Evolutionary conservation across 2,888 invertebrate species (phyloP), one percentile per base, ranked within the genome.

Genomic region (Latrodectus elegans): DNA sequence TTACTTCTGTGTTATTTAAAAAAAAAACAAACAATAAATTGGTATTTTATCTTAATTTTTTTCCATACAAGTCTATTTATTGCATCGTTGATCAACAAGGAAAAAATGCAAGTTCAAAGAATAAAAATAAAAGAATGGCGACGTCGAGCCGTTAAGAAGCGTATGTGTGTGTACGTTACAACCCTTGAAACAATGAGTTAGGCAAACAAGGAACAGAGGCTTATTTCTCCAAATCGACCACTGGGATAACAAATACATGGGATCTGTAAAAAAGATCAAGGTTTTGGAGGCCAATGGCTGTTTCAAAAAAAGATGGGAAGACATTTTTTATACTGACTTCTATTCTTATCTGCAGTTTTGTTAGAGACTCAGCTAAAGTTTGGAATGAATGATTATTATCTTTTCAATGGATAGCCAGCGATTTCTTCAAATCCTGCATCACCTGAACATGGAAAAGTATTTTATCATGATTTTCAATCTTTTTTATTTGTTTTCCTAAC

Each of bases 211-310:
- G 84, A n/a, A 72, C 77, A 38, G 65, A 65, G 84, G 84, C 84
- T 84, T 84, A 84, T 77, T 84, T 84, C 77, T 84, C 77, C 72
- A 78, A 84, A 84, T 84, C 77, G 84, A 84, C 84, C 84, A 72
- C 71, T 78, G 55, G 77, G 77, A 84, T 84, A 78, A 84, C 84
- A 84, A 84, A 84, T 84, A 84, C 84, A 38, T 38, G 77, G 60
- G 84, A 84, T 84, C 84, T 84, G 84, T 84, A 84, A 84, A 84
- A 84, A 84, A 84, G 84, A 77, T 84, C 84, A 77, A 84, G 84
- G 84, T 53, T 84, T 78, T 72, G 55, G 72, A 38, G 64, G 77
- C 67, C 77, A 73, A 77, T 78, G 73, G 77, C 65, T 77, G 72
- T 64, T 76, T 76, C 60, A 71, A 84, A 77, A 84, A 84, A 78